Conservation (phyloP, 92 coral and sea anemone species). For the Porites rus region DNA sequence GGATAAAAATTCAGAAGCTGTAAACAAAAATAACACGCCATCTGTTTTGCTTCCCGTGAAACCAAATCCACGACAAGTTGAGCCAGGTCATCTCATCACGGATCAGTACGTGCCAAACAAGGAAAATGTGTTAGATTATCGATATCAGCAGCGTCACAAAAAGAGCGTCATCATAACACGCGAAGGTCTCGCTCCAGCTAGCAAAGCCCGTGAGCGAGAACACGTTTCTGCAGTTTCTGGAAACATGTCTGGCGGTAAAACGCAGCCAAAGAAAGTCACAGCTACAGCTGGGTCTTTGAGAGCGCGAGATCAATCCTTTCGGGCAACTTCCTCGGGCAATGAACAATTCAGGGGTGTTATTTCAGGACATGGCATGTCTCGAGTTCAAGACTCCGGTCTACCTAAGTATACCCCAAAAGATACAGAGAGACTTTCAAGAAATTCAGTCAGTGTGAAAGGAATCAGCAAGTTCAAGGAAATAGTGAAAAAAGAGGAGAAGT, state of each 20-base stretch:
- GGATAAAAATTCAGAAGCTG: neutral
- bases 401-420: constrained; percentile 21
- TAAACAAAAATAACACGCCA: neutral
- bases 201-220: constrained; percentile 11
- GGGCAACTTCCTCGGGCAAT: neutral
- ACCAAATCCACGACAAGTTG: constrained; percentile 24
- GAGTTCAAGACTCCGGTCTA: neutral
- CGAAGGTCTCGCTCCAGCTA: neutral
- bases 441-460: constrained; percentile 4
- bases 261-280: constrained; percentile 7
- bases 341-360: neutral
- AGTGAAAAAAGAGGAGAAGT: neutral
- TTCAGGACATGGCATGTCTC: neutral
- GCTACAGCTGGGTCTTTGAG: neutral
- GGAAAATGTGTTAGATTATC: constrained; percentile 1
- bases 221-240: constrained; percentile 11
- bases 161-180: constrained; percentile 43
- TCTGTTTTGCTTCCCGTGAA: constrained; percentile 18
- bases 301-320: neutral
- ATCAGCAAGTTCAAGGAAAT: neutral
- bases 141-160: neutral
- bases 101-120: constrained; percentile 37
- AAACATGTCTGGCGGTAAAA: constrained; percentile 23
- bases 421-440: neutral
- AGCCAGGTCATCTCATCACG: constrained; percentile 5